Base-by-base conservation (phyloP, 1,140 invertebrate species). In the Atta cephalotes region DNA sequence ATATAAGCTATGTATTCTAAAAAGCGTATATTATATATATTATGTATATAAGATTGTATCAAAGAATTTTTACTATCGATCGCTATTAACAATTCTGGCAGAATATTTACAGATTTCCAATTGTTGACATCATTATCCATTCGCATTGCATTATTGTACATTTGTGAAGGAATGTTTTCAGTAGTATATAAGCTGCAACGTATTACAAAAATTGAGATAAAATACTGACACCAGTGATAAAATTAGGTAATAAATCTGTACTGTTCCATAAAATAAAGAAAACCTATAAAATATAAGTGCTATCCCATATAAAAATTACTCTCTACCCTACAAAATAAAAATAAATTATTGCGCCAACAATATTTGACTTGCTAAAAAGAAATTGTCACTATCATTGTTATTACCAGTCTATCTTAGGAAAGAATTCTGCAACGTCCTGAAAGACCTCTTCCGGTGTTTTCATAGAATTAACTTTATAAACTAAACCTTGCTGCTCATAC, bases 391-490 rank as follows among this genome's bases (percentile, higher is more conserved):
- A 28, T 31, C 12, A 16, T 16, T 16, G 3, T 68, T 49, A 90
- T 89, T 92, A 93, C 95, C 94, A 95, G n/a, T 94, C 95, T 81
- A 95, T 94, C 65, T 93, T 87, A 31, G 91, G 58, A 18, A 97
- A 94, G 18, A 95, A 93, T 78, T 94, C 88, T 81, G 93, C 91
- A 14, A 97, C 96, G 88, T 96, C 95, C 51, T 95, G 89, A 89
- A 97, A 97, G 2, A 99, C 98, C 93, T 97, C 93, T 2, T 98
- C 96, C 1, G 97, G 96, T 25, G 95, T 92, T 53, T 96, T 95
- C 90, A 96, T 96, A 31, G 97, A 97, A 95, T 99, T 96, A 68
- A 99, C 96, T 91, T 96, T 97, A 84, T 96, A 96, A 1, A 99
- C 98, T 45, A 99, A 94, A 63, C 97, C 96, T 51, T 96, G 90